These are phyloP conservation scores for Neoitamus cyanurus DNA, from an alignment of 2,888 invertebrate genomes.

Conservation along the genomic window DNA sequence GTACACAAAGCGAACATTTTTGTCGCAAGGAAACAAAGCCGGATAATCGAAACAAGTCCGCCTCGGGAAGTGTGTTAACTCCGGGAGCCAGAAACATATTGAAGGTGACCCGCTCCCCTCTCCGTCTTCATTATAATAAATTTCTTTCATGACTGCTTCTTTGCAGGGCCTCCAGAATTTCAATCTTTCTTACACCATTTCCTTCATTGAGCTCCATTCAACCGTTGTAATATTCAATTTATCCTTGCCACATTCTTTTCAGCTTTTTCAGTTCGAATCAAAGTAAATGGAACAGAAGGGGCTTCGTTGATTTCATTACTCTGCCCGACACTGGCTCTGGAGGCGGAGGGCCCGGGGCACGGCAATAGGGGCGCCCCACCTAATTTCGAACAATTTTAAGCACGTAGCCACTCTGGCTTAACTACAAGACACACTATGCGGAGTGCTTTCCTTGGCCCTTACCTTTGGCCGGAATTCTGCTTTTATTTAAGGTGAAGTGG, in stretches of 20 bases:
- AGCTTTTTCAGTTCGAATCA: slow-evolving; percentile 49
- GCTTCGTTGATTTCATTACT: slow-evolving; percentile 52
- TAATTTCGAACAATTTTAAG: slow-evolving; percentile 43
- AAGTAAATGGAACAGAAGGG: slow-evolving; percentile 53
- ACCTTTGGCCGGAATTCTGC: background rate
- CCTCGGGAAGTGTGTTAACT: slow-evolving; percentile 21
- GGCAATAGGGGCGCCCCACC: background rate
- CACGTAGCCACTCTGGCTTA: slow-evolving; percentile 34
- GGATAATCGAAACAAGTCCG: slow-evolving; percentile 9
- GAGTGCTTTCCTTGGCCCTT: background rate
- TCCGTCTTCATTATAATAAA: slow-evolving; percentile 52
- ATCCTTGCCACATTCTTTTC: slow-evolving; percentile 53
- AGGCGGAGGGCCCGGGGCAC: background rate
- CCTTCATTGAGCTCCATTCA: slow-evolving; percentile 57
- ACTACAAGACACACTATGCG: slow-evolving; percentile 9
- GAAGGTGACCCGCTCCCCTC: slow-evolving; percentile 43
- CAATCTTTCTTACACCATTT: slow-evolving; percentile 58
- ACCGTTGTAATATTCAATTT: slow-evolving; percentile 56
- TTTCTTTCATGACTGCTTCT: slow-evolving; percentile 53
- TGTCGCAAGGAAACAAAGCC: slow-evolving; percentile 31
- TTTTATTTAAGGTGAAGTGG: slow-evolving; percentile 30
- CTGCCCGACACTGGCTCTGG: background rate
- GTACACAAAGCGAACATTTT: slow-evolving; percentile 23
- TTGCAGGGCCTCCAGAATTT: slow-evolving; percentile 53
- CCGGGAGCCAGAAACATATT: slow-evolving; percentile 19